phyloP scores from a whole-genome alignment of 1,140 invertebrate genomes.

The Parapsyche elsis region DNA sequence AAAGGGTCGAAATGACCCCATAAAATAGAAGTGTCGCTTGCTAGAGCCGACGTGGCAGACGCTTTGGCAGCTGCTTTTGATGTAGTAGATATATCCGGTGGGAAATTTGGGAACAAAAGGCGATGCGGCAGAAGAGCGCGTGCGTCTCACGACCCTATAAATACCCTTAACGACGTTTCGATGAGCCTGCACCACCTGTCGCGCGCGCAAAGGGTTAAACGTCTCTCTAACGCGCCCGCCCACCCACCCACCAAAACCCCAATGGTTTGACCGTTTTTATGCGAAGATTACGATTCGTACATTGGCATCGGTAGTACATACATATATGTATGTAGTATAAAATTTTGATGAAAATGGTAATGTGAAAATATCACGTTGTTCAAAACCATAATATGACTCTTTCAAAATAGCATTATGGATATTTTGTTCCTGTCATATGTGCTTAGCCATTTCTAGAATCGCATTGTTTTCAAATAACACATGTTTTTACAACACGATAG shows the following conservation, averaged over 20 bases:
- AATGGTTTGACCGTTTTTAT: too few relatives aligned
- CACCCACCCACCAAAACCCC: neutral
- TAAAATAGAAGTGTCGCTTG: conserved; percentile 6
- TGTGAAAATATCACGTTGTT: too few relatives aligned
- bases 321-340: too few relatives aligned
- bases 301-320: too few relatives aligned
- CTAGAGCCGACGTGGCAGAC: neutral
- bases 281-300: too few relatives aligned
- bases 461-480: too few relatives aligned
- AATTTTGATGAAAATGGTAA: too few relatives aligned
- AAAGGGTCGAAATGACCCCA: neutral
- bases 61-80: conserved; percentile 24
- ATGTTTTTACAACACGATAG: too few relatives aligned
- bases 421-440: too few relatives aligned
- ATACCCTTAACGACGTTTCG: conserved; percentile 33
- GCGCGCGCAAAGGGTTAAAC: conserved; percentile 11
- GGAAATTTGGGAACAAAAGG: conserved; percentile 15
- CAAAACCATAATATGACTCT: too few relatives aligned
- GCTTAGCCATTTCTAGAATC: too few relatives aligned
- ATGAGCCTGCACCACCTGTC: conserved; percentile 36
- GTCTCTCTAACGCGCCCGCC: neutral
- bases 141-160: conserved; percentile 28
- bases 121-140: neutral
- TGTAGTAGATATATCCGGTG: neutral
- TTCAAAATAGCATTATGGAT: too few relatives aligned